Conservation (phyloP, 2,888 invertebrate genomes). For the Rhingia campestris region DNA sequence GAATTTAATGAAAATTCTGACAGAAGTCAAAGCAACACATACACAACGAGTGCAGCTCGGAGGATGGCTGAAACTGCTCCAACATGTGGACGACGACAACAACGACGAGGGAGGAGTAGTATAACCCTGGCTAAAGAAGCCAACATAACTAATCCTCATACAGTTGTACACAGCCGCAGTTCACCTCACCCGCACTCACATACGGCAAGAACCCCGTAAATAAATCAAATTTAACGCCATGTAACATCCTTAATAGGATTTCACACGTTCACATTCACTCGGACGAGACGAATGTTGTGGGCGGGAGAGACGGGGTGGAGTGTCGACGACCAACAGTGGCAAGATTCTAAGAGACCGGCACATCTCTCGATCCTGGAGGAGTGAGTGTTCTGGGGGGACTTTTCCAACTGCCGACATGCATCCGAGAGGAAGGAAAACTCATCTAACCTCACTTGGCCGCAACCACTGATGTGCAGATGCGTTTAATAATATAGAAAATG, state of each 20-base stretch:
- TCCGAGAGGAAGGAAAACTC: conserved; percentile 33
- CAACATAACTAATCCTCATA: conserved; percentile 68
- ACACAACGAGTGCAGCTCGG: background rate
- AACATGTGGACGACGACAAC: conserved; percentile 2
- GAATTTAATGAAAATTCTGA: conserved; percentile 72
- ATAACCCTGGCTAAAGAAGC: conserved; percentile 61
- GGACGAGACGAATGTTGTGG: conserved; percentile 46
- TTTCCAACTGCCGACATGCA: conserved; percentile 34
- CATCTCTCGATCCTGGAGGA: conserved; percentile 1
- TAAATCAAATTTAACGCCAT: conserved; percentile 76
- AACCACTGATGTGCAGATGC: conserved; percentile 69
- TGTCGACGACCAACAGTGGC: conserved; percentile 8
- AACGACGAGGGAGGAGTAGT: background rate
- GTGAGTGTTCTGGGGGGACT: background rate
- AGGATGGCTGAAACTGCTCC: background rate
- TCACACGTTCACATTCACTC: conserved; percentile 71
- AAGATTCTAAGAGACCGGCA: conserved; percentile 42
- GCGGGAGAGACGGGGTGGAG: background rate
- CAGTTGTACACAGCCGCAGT: conserved; percentile 54
- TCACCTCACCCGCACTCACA: conserved; percentile 30
- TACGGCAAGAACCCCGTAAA: conserved; percentile 73
- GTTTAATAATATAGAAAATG: conserved; percentile 69
- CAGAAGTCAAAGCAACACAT: conserved; percentile 67
- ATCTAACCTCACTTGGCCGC: conserved; percentile 62
- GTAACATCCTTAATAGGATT: conserved; percentile 76